Percentiles rank a stretch among this genome's conserved stretches.
Evolutionary conservation across 2,797 vertebrate genomes (phyloP).

Genomic region (Sebastes trivittatus): DNA sequence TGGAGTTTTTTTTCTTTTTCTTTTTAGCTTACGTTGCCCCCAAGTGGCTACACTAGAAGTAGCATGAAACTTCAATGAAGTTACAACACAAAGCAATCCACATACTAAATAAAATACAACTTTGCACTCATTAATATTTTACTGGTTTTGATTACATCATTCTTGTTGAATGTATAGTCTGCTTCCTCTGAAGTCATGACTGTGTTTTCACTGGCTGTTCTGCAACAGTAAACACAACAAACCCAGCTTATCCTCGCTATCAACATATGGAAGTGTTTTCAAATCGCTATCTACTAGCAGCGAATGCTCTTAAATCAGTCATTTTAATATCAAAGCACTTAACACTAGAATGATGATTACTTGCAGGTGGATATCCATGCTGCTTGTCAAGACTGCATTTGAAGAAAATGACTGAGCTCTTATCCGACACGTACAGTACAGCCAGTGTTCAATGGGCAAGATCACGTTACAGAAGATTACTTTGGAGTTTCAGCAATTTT

Average conservation of each 20-base stretch:
- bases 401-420: constrained; percentile 84
- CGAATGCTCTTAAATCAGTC: constrained; percentile 85
- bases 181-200: constrained; percentile 12
- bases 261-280: constrained; percentile 82
- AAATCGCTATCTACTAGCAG: constrained; percentile 78
- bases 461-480: constrained; percentile 87
- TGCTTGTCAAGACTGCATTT: constrained; percentile 80
- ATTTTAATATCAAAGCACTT: constrained; percentile 89
- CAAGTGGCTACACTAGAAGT: constrained; percentile 48
- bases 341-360: constrained; percentile 86
- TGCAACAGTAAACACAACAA: constrained; percentile 49
- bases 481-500: constrained; percentile 84
- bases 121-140: background rate
- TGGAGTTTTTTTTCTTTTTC: background rate
- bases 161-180: constrained; percentile 3
- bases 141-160: constrained; percentile 16
- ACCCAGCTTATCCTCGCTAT: constrained; percentile 72
- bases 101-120: background rate
- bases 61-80: background rate
- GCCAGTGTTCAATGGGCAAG: constrained; percentile 78
- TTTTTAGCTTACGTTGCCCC: constrained; percentile 59
- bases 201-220: constrained; percentile 55
- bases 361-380: constrained; percentile 82
- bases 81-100: background rate
- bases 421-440: constrained; percentile 87